Evolutionary conservation across 2,113 vertebrate genomes (phyloP).

Genomic region (Burhinus oedicnemus): DNA sequence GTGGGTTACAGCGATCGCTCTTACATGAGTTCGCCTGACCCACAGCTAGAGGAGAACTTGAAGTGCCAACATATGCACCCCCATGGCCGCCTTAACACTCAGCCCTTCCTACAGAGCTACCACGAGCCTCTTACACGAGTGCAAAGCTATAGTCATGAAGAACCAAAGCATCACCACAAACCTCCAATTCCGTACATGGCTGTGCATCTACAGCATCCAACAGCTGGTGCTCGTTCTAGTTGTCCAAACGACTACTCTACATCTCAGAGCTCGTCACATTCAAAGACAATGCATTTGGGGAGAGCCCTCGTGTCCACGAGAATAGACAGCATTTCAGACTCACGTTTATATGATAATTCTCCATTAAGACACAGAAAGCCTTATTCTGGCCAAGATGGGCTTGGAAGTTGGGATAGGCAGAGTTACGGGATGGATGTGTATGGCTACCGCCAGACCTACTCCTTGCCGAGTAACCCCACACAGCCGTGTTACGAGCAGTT

Average conservation of each 20-base stretch:
- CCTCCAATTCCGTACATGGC: conserved; percentile 84
- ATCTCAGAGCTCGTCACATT: conserved; percentile 66
- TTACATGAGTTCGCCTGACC: conserved; percentile 86
- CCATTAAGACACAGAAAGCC: conserved; percentile 81
- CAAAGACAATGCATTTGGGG: conserved; percentile 82
- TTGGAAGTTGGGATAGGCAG: conserved; percentile 82
- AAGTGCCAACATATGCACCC: conserved; percentile 83
- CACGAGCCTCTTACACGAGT: conserved; percentile 80
- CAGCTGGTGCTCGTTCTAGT: conserved; percentile 82
- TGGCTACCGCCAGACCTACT: conserved; percentile 82
- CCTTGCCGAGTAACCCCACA: conserved; percentile 74
- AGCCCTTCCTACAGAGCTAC: conserved; percentile 80
- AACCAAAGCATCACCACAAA: conserved; percentile 84
- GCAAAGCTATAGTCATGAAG: conserved; percentile 85
- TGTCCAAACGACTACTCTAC: conserved; percentile 88
- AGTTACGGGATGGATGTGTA: conserved; percentile 80
- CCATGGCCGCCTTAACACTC: conserved; percentile 76
- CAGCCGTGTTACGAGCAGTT: conserved; percentile 85
- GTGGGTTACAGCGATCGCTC: conserved; percentile 83
- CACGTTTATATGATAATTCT: conserved; percentile 85
- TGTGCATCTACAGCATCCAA: conserved; percentile 85
- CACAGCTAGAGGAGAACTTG: conserved; percentile 83
- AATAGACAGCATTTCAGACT: conserved; percentile 90
- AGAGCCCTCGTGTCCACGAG: conserved; percentile 85
- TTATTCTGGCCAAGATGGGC: conserved; percentile 81